phyloP scores from a whole-genome alignment of 2,888 invertebrate genomes.

The Tenthredo mesomela region DNA sequence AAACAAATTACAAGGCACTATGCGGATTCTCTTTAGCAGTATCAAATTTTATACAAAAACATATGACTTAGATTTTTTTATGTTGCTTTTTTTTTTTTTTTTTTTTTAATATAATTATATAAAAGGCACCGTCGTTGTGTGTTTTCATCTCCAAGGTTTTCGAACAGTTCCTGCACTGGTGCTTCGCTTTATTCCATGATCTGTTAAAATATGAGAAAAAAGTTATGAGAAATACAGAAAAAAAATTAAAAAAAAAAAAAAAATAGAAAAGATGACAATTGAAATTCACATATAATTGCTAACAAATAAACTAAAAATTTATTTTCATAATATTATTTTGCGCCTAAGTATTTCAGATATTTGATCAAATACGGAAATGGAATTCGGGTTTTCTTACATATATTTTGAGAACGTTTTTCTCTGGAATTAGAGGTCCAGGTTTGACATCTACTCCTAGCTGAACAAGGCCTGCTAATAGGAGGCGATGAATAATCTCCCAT shows the following conservation, averaged over 20 bases:
- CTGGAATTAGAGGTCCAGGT: slow-evolving; percentile 74
- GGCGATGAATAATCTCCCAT: slow-evolving; percentile 66
- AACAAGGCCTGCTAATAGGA: slow-evolving; percentile 64
- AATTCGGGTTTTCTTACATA: slow-evolving; percentile 65
- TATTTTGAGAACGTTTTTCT: slow-evolving; percentile 70
- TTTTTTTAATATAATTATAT: background rate
- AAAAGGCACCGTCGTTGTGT: slow-evolving; percentile 4
- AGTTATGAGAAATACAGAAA: slow-evolving; percentile 13
- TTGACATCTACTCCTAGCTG: slow-evolving; percentile 73
- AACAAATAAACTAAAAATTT: background rate
- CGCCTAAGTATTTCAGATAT: background rate
- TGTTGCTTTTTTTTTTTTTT: too few relatives aligned
- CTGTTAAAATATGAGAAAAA: slow-evolving; percentile 61
- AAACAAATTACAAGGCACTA: slow-evolving; percentile 52
- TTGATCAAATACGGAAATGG: background rate
- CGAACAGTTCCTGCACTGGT: slow-evolving; percentile 75
- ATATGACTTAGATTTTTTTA: slow-evolving; percentile 54
- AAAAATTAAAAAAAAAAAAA: background rate
- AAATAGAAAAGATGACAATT: background rate
- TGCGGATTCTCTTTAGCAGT: slow-evolving; percentile 40
- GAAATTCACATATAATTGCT: background rate
- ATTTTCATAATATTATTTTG: background rate
- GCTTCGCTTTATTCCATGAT: slow-evolving; percentile 74
- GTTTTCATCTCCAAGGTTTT: slow-evolving; percentile 73
- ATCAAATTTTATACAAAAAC: slow-evolving; percentile 53